Base-by-base conservation (phyloP, 2,888 invertebrate genomes). In the Alcis repandata region DNA sequence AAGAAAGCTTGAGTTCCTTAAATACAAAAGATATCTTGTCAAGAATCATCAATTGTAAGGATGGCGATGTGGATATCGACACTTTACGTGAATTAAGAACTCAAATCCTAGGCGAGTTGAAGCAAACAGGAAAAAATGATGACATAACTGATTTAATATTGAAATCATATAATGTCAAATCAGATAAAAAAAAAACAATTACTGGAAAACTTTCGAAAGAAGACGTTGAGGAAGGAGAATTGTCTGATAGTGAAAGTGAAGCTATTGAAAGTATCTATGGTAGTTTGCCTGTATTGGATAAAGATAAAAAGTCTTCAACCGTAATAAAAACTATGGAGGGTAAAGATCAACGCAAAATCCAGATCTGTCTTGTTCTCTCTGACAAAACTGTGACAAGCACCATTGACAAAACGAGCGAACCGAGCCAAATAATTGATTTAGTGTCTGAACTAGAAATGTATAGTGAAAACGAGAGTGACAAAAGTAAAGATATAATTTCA, bases 181-280 rank as follows among this genome's bases (percentile, higher is more conserved):
- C 72, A 22, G 65, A 70, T 1, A 36, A 65, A 13, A 79, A 74
- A 54, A 77, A 75, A 40, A 80, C 77, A 61, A 59, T 38, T 8
- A 62, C 36, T 49, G 46, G 38, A 0, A 60, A 32, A 22, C 32
- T 19, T 20, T 46, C 33, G 0, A 57, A 57, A 15, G 72, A 73
- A 40, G 93, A 92, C 75, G 78, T 92, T 15, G 92, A 92, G 78
- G 92, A 93, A 78, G 93, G 93, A 6, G 93, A 93, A 78, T 68
- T 93, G 46, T 92, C 92, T 10, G 93, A 93, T 59, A 92, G 92
- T 75, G 93, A 91, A 74, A 92, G 92, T 77, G 92, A 93, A 78
- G 82, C 87, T 4, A 92, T 92, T 67, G 86, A 88, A 78, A 92
- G 83, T 67, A 83, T 93, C 53, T 93, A 92, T 67, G 89, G 91